These are phyloP conservation scores for Malacosoma neustria DNA, from an alignment of 2,888 invertebrate genomes.

Conservation along the genomic window DNA sequence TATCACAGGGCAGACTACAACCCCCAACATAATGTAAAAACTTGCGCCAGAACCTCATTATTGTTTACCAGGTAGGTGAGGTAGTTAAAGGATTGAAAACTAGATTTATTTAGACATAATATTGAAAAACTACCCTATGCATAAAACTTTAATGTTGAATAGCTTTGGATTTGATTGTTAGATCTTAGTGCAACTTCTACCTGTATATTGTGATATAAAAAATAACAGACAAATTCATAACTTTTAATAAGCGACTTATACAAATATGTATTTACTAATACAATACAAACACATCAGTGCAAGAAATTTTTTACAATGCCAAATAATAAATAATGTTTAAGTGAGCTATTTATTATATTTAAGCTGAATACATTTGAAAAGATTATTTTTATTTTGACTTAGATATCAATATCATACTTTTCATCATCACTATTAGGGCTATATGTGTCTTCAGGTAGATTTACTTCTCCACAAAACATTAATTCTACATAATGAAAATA, in stretches of 20 bases:
- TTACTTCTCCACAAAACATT: conserved; percentile 71
- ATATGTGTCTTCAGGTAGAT: conserved; percentile 56
- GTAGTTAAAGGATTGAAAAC: no score
- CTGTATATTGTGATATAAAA: no score
- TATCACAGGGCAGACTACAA: no score
- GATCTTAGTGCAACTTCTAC: no score
- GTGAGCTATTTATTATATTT: background rate
- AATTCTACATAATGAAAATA: conserved; percentile 79
- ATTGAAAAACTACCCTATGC: no score
- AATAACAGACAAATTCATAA: background rate
- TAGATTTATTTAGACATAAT: no score
- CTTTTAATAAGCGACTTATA: background rate
- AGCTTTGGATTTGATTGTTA: no score
- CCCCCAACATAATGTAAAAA: no score
- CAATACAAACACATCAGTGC: conserved; percentile 19
- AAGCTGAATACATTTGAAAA: background rate
- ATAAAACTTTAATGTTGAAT: no score
- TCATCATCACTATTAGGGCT: conserved; percentile 70
- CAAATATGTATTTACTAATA: background rate
- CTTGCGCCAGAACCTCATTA: no score
- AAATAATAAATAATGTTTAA: conserved; percentile 5
- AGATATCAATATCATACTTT: conserved; percentile 68
- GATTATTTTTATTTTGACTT: conserved; percentile 10
- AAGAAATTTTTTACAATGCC: conserved; percentile 9
- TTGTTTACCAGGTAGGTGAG: no score